Evolutionary conservation across 2,113 vertebrate species (phyloP).

Genomic region (Stictonetta naevosa): DNA sequence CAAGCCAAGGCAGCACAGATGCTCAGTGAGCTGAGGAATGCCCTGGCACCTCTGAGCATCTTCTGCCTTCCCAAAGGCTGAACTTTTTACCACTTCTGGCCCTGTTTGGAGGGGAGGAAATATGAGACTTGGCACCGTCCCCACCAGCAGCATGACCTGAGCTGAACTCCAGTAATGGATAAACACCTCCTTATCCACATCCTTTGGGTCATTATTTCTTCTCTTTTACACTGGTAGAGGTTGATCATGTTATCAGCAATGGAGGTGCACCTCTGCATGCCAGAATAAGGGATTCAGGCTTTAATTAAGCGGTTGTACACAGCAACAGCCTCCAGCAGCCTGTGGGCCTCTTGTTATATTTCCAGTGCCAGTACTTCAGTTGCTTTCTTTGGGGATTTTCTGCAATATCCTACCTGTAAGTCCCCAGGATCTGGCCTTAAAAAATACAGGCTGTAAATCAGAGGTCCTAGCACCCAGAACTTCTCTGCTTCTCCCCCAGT

Average conservation of each 20-base stretch:
- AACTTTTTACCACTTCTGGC: neutral
- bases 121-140: neutral
- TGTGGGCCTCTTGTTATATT: neutral
- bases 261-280: neutral
- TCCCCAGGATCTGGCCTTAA: neutral
- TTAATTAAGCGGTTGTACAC: slow-evolving; percentile 21
- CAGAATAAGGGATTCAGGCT: neutral
- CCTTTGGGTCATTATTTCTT: neutral
- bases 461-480: neutral
- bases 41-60: neutral
- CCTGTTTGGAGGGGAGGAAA: neutral
- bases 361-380: neutral
- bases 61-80: neutral
- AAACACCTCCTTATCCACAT: neutral
- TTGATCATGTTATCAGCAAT: neutral
- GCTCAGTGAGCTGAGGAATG: neutral
- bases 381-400: neutral
- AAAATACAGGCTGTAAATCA: neutral
- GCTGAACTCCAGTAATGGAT: neutral
- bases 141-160: neutral
- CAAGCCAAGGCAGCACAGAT: fast-evolving
- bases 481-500: neutral
- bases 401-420: neutral
- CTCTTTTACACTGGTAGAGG: neutral
- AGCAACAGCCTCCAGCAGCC: neutral